Percentiles rank a stretch among this genome's conserved stretches.
Evolutionary conservation across 2,797 vertebrate genomes (phyloP).

Genomic region (Epinephelus coioides): DNA sequence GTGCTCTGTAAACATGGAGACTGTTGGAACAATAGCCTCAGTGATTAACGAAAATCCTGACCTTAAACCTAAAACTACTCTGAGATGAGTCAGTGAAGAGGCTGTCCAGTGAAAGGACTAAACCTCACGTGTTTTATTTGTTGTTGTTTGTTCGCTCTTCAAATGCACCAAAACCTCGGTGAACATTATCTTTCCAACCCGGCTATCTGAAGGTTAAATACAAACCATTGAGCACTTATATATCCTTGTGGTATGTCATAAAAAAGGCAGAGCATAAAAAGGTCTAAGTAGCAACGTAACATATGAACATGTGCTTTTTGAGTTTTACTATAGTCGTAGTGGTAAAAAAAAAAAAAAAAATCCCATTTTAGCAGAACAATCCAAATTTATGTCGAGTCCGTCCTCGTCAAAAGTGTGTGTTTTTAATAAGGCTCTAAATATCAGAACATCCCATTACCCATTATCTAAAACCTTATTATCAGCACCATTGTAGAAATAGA

Average conservation of each 20-base stretch:
- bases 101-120: conserved; percentile 28
- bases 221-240: conserved; percentile 51
- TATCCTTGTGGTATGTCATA: conserved; percentile 33
- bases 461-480: conserved; percentile 79
- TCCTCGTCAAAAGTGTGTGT: conserved; percentile 56
- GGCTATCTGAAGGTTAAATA: conserved; percentile 59
- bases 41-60: conserved; percentile 23
- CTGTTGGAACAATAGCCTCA: conserved; percentile 30
- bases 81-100: conserved; percentile 42
- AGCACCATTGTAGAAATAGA: conserved; percentile 76
- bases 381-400: conserved; percentile 19
- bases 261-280: conserved; percentile 41
- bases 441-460: conserved; percentile 76
- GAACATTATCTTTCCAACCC: conserved; percentile 50
- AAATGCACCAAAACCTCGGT: conserved; percentile 26
- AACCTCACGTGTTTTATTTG: conserved; percentile 10
- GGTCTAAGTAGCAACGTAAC: conserved; percentile 23
- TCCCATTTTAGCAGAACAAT: conserved; percentile 36
- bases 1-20: background rate
- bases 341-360: conserved; percentile 3
- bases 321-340: background rate
- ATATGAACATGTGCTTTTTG: conserved; percentile 17
- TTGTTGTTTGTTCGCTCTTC: conserved; percentile 30
- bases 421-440: conserved; percentile 79
- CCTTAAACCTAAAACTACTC: conserved; percentile 29